Evolutionary conservation across 2,113 vertebrate genomes (phyloP).

Genomic region (Clarias batrachus): DNA sequence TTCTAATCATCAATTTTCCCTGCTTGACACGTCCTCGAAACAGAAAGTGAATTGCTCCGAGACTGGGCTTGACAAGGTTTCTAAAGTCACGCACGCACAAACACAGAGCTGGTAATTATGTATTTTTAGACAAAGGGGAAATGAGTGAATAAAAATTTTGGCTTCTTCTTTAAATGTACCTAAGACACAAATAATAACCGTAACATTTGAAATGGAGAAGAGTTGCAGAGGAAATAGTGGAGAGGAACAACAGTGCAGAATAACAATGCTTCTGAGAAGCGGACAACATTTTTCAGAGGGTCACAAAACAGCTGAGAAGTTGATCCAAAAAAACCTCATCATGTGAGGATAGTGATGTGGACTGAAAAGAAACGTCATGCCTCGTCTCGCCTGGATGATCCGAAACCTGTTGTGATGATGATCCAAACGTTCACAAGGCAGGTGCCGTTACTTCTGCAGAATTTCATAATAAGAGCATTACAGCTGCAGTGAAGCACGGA

Average conservation of each 20-base stretch:
- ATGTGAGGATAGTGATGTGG: not conserved
- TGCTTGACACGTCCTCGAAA: not conserved
- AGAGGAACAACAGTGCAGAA: not conserved
- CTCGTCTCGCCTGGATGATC: not conserved
- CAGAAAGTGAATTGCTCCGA: not conserved
- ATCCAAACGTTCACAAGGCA: not conserved
- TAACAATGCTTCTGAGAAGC: not conserved
- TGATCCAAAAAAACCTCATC: not conserved
- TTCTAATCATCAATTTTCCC: conserved; percentile 1
- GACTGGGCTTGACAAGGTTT: not conserved
- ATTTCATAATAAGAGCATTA: not conserved
- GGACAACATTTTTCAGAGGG: not conserved
- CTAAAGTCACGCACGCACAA: conserved; percentile 1
- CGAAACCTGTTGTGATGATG: not conserved
- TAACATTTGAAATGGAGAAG: not conserved
- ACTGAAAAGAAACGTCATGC: not conserved
- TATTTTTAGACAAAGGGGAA: not conserved
- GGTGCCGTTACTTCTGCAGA: not conserved
- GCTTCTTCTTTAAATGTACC: not conserved
- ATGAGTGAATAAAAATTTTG: not conserved
- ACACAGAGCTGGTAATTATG: not conserved
- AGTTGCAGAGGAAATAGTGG: not conserved
- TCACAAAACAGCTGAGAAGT: not conserved
- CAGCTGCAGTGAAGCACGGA: not conserved
- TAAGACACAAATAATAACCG: not conserved